Conservation (phyloP, 2,797 vertebrate genomes). For the Loris lydekkerianus region DNA sequence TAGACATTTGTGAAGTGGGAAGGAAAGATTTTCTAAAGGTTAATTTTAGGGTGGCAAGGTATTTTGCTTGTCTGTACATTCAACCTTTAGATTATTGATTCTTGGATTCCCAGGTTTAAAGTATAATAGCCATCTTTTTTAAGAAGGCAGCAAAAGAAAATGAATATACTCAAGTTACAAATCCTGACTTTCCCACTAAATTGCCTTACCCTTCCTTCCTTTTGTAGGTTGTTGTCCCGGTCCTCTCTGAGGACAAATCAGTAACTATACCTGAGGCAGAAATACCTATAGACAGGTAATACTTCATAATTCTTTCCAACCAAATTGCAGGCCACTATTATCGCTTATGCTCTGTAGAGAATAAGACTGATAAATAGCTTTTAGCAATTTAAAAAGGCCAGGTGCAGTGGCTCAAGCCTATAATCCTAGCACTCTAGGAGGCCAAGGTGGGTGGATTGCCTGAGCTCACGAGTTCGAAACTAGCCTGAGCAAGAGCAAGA, state of each 20-base stretch:
- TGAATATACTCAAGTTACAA: background rate
- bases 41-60: background rate
- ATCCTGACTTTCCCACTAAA: background rate
- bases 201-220: background rate
- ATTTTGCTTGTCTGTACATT: background rate
- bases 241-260: too few species aligned
- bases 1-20: background rate
- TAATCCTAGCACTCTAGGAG: too few species aligned
- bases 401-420: too few species aligned
- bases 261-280: background rate
- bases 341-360: background rate
- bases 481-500: too few species aligned
- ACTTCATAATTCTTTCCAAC: background rate
- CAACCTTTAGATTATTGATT: slow-evolving; percentile 33
- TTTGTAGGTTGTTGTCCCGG: slow-evolving; percentile 70
- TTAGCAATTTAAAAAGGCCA: background rate
- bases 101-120: slow-evolving; percentile 1
- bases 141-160: slow-evolving; percentile 47
- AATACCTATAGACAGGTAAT: slow-evolving; percentile 81
- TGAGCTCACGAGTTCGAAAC: too few species aligned
- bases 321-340: background rate
- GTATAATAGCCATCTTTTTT: slow-evolving; percentile 44
- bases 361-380: background rate
- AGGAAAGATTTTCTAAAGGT: background rate
- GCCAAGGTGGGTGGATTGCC: too few species aligned